Evolutionary conservation across 2,888 invertebrate genomes (phyloP).

Genomic region (Aquatica leii): DNA sequence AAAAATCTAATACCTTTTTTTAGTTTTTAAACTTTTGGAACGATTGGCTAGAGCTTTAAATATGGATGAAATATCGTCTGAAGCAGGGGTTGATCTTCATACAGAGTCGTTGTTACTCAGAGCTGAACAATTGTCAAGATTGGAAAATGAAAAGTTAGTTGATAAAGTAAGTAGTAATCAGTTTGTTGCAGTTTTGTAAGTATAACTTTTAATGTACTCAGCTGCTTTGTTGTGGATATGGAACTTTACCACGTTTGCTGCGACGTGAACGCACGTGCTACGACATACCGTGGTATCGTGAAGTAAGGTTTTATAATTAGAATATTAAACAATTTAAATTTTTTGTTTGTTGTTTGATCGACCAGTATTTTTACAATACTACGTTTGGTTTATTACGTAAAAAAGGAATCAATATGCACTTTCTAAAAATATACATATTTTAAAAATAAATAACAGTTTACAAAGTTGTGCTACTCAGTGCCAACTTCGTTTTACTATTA

Average conservation of each 20-base stretch:
- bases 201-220: conserved; percentile 59
- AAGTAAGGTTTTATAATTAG: conserved; percentile 72
- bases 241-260: conserved; percentile 76
- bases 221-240: conserved; percentile 77
- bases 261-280: conserved; percentile 82
- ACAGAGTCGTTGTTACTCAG: conserved; percentile 85
- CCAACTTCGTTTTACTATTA: not conserved
- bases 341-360: conserved; percentile 1
- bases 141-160: conserved; percentile 83
- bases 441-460: too few species aligned
- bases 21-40: conserved; percentile 84
- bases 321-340: too few species aligned
- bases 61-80: conserved; percentile 83
- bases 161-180: conserved; percentile 72
- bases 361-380: not conserved
- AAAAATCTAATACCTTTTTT: too few species aligned
- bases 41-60: conserved; percentile 82
- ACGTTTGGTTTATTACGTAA: too few species aligned
- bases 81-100: conserved; percentile 82
- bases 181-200: conserved; percentile 14
- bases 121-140: conserved; percentile 82
- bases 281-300: conserved; percentile 80
- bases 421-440: too few species aligned
- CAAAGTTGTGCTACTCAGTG: not conserved
- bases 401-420: too few species aligned